Evolutionary conservation across 2,797 vertebrate genomes (phyloP).

Genomic region (Bradypus variegatus): DNA sequence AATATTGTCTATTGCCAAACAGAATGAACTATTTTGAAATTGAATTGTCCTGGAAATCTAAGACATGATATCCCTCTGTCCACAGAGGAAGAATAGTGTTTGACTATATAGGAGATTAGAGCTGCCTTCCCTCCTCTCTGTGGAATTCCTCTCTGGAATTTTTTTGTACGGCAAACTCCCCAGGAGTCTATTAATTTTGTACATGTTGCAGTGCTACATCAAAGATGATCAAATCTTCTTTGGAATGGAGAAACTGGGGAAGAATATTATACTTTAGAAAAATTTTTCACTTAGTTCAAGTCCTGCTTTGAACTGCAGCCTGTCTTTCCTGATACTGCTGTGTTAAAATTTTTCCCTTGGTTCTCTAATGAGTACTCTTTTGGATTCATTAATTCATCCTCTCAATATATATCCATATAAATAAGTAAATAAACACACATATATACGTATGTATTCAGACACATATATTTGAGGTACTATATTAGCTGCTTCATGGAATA

Average conservation of each 20-base stretch:
- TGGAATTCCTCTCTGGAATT: not conserved
- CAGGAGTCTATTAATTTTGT: not conserved
- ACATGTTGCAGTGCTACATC: not conserved
- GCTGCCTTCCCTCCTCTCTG: not conserved
- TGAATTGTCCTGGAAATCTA: conserved; percentile 1
- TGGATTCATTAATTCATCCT: not conserved
- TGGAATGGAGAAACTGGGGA: not conserved
- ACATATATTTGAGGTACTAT: not conserved
- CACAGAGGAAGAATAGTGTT: not conserved
- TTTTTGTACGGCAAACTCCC: not conserved
- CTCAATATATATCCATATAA: not conserved
- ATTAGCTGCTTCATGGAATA: not conserved
- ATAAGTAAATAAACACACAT: not conserved
- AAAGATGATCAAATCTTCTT: not conserved
- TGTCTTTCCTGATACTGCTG: not conserved
- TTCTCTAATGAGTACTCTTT: not conserved
- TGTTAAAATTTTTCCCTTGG: not conserved
- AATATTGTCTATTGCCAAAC: not conserved
- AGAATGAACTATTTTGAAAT: too few species aligned
- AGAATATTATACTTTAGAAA: not conserved
- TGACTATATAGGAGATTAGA: not conserved
- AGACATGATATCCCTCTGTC: not conserved
- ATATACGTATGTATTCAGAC: not conserved
- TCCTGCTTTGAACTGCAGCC: not conserved
- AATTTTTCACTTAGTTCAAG: not conserved